Conservation (phyloP, 2,113 vertebrate genomes). For the Nannospalax galili region DNA sequence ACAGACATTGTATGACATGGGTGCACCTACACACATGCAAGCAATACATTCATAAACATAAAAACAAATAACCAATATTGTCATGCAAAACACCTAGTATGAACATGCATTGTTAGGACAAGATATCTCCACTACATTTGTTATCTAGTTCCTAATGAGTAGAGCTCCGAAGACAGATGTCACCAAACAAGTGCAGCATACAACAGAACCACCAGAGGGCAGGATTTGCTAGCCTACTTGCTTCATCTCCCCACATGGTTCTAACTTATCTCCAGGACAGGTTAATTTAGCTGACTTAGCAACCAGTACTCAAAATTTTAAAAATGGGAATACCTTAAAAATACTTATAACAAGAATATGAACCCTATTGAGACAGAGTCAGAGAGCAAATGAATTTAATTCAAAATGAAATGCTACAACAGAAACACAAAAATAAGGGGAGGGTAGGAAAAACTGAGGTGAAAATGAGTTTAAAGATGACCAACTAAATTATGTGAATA, state of each 20-base stretch:
- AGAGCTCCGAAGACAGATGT: background rate
- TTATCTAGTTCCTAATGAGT: background rate
- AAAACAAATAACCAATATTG: background rate
- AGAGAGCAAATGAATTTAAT: background rate
- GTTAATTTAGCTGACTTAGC: background rate
- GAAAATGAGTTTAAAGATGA: background rate
- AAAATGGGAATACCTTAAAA: background rate
- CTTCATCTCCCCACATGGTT: background rate
- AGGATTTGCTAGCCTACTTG: background rate
- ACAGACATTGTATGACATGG: too few species aligned
- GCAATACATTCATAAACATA: too few species aligned
- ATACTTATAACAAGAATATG: background rate
- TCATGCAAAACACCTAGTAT: background rate
- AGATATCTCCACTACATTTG: background rate
- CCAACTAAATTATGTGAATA: background rate
- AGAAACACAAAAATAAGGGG: background rate
- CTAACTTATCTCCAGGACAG: background rate
- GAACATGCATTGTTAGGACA: background rate
- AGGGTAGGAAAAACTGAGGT: background rate
- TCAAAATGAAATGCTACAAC: conserved; percentile 11
- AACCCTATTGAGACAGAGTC: background rate
- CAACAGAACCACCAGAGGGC: conserved; percentile 64
- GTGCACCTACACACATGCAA: too few species aligned
- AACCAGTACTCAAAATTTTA: background rate
- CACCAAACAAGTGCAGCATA: background rate